Base-by-base conservation (phyloP, 2,113 vertebrate genomes). In the Pluvianellus socialis region DNA sequence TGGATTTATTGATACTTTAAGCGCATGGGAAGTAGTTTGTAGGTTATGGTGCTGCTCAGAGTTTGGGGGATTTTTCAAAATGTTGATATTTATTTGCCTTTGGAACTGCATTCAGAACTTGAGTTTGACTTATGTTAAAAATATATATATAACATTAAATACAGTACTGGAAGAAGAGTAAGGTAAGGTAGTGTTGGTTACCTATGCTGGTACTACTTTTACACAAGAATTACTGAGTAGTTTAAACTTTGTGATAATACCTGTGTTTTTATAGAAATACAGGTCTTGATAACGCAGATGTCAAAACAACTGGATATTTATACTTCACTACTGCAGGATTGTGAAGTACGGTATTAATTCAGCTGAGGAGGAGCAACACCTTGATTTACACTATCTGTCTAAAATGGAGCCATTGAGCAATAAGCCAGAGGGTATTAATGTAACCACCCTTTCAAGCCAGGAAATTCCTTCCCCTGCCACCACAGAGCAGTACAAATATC, bases 381-480 rank as follows among this genome's bases (percentile, higher is more conserved):
- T 87, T 80, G 49, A 79, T 81, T 32, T 87, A 35, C 61, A 52
- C 58, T 63, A 0, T 89, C 52, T 89, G 73, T 79, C 77, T 76
- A 61, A 58, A 88, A 42, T 0, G 3, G 77, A 90, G 74, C 81
- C 82, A 22, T 24, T 82, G 22, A 93, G 85, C 83, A 13, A 67
- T 35, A 84, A 90, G 53, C 65, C 79, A 28, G 52, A 67, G 47
- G 24, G 44, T 59, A 45, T 68, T 91, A 79, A 87, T 84, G 70
- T 32, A 93, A 73, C 61, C 56, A 84, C 32, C 65, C 83, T 89
- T 75, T n/a, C 73, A 76, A 86, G 65, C 12, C 92, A 94, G 94
- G 84, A 95, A 95, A 97, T 95, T 92, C 94, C 63, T 94, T 95
- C 28, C 67, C 67, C 63, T 94, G 81, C 86, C 81, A 76, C 91